These are phyloP conservation scores for Lottia scabra DNA, from an alignment of 2,888 invertebrate species.

Conservation along the genomic window DNA sequence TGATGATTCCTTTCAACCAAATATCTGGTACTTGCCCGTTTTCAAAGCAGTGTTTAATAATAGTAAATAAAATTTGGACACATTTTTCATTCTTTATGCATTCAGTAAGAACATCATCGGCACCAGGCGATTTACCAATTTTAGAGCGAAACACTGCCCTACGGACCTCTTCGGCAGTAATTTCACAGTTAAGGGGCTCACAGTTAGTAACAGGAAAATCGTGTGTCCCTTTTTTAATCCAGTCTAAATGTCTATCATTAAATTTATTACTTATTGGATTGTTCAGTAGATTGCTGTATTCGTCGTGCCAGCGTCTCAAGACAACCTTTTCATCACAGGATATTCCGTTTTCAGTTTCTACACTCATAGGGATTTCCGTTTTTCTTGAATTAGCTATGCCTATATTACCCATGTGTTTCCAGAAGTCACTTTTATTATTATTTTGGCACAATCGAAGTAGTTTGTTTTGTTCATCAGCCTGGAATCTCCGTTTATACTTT, in stretches of 20 bases:
- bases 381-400: background rate
- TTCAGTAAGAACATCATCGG: background rate
- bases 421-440: background rate
- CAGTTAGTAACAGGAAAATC: background rate
- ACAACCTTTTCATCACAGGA: background rate
- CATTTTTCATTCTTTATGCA: too few relatives aligned
- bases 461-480: background rate
- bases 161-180: background rate
- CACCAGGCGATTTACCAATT: background rate
- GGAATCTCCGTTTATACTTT: background rate
- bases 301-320: background rate
- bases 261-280: background rate
- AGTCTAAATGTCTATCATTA: background rate
- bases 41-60: too few relatives aligned
- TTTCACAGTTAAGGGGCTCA: background rate
- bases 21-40: too few relatives aligned
- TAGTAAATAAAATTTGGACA: too few relatives aligned
- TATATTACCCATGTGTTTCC: background rate
- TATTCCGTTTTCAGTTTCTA: background rate
- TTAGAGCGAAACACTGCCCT: too few relatives aligned
- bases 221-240: background rate
- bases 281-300: background rate
- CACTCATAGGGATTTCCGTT: background rate
- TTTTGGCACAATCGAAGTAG: background rate
- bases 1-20: background rate